Conservation (phyloP, 1,140 invertebrate genomes). For the Lutraria rhynchaena region DNA sequence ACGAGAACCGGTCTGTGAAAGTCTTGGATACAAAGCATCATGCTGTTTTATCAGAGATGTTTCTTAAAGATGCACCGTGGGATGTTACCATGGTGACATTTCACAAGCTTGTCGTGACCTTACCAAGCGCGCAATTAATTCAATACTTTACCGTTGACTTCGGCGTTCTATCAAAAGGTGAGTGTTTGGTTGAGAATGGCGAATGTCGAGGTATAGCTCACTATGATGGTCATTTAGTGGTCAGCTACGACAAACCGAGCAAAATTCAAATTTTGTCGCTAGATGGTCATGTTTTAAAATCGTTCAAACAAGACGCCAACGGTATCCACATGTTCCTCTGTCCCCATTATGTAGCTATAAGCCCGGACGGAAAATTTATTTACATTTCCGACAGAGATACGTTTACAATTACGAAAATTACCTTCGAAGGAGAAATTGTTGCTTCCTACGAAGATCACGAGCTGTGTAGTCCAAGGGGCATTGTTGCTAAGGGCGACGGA, state of each 20-base stretch:
- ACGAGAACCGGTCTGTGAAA: constrained; percentile 1
- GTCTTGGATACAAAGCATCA: background rate
- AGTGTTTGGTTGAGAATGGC: background rate
- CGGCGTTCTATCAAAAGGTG: background rate
- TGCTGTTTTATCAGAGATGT: background rate
- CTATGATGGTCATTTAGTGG: background rate
- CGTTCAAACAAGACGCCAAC: background rate
- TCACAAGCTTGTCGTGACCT: background rate
- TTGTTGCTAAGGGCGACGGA: background rate
- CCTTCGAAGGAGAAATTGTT: constrained; percentile 2
- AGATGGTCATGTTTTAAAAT: constrained; percentile 1
- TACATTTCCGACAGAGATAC: constrained; percentile 1
- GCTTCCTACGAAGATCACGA: constrained; percentile 3
- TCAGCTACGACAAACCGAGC: background rate
- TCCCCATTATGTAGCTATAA: constrained; percentile 5
- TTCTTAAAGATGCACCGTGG: constrained; percentile 7
- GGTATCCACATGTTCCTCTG: background rate
- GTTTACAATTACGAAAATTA: background rate
- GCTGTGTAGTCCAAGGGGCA: constrained; percentile 20
- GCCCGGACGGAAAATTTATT: background rate
- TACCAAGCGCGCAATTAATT: constrained; percentile 2
- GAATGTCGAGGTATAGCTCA: constrained; percentile 16
- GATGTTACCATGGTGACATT: background rate
- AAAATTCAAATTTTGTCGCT: constrained; percentile 4
- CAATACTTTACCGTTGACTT: background rate